These are phyloP conservation scores for Platyscapa corneri DNA, from an alignment of 1,140 invertebrate species.

Conservation along the genomic window DNA sequence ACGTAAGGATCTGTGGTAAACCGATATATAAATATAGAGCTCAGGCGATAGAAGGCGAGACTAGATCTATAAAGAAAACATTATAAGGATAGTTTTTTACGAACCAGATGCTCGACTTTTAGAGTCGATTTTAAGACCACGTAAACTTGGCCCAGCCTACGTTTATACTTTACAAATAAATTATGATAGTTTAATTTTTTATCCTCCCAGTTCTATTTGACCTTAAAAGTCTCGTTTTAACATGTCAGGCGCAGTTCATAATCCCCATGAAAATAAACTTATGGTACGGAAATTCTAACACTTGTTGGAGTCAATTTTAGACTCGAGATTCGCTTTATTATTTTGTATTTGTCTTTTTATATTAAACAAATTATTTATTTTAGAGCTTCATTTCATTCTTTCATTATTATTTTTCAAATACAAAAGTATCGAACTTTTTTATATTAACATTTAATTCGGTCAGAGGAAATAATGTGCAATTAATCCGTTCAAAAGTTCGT, in stretches of 20 bases:
- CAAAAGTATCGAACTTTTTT: too few relatives aligned
- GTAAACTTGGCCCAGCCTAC: background rate
- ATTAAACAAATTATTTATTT: too few relatives aligned
- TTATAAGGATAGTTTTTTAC: slow-evolving; percentile 10
- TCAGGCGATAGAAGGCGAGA: background rate
- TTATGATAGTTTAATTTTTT: background rate
- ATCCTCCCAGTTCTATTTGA: background rate
- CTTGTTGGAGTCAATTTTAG: background rate
- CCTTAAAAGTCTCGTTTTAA: background rate
- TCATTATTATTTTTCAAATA: too few relatives aligned
- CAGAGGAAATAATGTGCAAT: too few relatives aligned
- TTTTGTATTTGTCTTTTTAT: too few relatives aligned
- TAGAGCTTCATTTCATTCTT: too few relatives aligned
- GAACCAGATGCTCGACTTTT: background rate
- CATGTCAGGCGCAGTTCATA: too few relatives aligned
- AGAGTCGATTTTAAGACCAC: slow-evolving; percentile 7
- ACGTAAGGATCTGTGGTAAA: background rate
- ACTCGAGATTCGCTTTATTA: too few relatives aligned
- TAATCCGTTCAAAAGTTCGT: background rate
- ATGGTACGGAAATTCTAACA: too few relatives aligned
- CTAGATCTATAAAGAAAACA: background rate
- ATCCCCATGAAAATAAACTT: too few relatives aligned
- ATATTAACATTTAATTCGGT: too few relatives aligned
- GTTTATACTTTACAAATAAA: background rate
- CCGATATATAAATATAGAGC: too few relatives aligned